phyloP scores from a whole-genome alignment of 2,888 invertebrate species.

The Erebia palarica region DNA sequence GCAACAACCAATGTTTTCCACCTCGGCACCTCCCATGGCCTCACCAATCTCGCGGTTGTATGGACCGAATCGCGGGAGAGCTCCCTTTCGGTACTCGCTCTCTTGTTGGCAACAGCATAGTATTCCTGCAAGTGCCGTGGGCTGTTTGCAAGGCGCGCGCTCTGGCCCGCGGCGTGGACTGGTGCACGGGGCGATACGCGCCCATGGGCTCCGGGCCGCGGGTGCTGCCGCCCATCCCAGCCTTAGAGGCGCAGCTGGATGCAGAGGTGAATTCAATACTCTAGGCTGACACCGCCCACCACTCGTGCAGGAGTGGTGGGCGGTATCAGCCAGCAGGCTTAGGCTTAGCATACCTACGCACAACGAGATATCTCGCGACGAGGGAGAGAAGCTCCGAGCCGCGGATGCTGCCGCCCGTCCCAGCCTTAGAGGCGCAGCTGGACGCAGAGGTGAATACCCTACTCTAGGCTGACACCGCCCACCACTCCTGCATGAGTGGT shows the following conservation, averaged over 20 bases:
- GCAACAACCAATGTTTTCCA: too few species aligned
- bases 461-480: neutral
- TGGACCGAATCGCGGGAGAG: too few species aligned
- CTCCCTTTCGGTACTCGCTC: too few species aligned
- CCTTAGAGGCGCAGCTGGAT: conserved; percentile 53
- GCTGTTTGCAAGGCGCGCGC: conserved; percentile 65
- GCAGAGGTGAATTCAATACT: conserved; percentile 51
- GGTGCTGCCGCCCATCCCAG: conserved; percentile 51
- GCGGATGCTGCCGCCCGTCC: conserved; percentile 51
- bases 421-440: conserved; percentile 49
- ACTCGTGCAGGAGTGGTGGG: too few species aligned
- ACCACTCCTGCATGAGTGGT: neutral
- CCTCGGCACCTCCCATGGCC: too few species aligned
- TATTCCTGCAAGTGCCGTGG: conserved; percentile 70
- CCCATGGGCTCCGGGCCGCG: conserved; percentile 53
- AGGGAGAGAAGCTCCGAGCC: conserved; percentile 57
- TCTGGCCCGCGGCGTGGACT: conserved; percentile 62
- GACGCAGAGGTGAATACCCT: conserved; percentile 57
- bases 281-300: neutral
- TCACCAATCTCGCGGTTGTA: too few species aligned
- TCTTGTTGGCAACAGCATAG: conserved; percentile 57
- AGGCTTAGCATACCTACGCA: too few species aligned
- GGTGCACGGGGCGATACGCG: conserved; percentile 64
- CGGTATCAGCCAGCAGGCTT: too few species aligned
- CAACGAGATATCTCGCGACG: too few species aligned